phyloP scores from a whole-genome alignment of 2,888 invertebrate genomes.

The Auanema freiburgensis region DNA sequence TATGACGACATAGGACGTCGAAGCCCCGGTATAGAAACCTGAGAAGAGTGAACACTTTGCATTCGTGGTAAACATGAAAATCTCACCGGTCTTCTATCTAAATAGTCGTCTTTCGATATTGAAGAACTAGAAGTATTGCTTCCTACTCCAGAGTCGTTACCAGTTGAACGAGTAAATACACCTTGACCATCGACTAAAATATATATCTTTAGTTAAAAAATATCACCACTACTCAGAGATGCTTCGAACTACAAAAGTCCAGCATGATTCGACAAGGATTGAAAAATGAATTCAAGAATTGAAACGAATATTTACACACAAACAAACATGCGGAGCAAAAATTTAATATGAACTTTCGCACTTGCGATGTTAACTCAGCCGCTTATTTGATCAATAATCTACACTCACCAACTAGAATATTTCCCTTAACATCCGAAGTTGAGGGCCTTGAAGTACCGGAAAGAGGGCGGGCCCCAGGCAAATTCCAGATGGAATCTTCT shows the following conservation, averaged over 20 bases:
- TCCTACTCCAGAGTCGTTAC: slow-evolving; percentile 39
- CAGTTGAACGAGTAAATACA: slow-evolving; percentile 31
- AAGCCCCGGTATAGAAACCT: slow-evolving; percentile 53
- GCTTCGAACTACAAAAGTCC: no score
- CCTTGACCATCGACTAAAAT: slow-evolving; percentile 33
- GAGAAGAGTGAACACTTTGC: slow-evolving; percentile 7
- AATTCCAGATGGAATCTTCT: slow-evolving; percentile 69
- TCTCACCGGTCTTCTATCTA: slow-evolving; percentile 44
- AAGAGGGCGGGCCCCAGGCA: slow-evolving; percentile 24
- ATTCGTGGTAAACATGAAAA: not conserved
- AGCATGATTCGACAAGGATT: no score
- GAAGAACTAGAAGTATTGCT: slow-evolving; percentile 10
- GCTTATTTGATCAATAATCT: no score
- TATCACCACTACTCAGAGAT: no score
- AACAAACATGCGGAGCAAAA: not conserved
- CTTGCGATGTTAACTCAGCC: not conserved
- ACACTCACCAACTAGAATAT: slow-evolving; percentile 14
- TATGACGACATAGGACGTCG: slow-evolving; percentile 56
- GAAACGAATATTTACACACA: not conserved
- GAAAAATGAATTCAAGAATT: no score
- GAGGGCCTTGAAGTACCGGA: slow-evolving; percentile 10
- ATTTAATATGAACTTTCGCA: not conserved
- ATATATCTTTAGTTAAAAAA: not conserved
- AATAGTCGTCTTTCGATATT: slow-evolving; percentile 22
- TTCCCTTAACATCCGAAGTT: slow-evolving; percentile 12